A percentile compares a stretch with the other conserved stretches of the same genome.
Conservation (phyloP, 2,797 vertebrate species). For the Choloepus didactylus region DNA sequence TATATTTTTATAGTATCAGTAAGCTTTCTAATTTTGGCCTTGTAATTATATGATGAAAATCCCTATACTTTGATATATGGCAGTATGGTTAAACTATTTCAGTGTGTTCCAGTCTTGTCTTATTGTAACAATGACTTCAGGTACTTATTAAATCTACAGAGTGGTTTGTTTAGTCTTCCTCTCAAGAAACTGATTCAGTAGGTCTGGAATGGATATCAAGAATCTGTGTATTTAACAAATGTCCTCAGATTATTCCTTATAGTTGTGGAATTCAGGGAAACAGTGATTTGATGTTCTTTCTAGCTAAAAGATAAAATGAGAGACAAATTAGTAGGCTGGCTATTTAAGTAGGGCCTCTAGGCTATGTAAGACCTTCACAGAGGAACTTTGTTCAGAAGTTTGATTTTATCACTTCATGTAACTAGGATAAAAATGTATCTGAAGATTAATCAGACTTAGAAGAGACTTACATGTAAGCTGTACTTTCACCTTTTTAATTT, state of each 20-base stretch:
- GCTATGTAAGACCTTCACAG: background rate
- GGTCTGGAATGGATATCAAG: background rate
- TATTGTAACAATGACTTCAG: background rate
- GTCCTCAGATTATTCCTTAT: background rate
- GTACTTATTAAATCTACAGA: background rate
- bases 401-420: background rate
- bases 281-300: slow-evolving; percentile 28
- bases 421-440: background rate
- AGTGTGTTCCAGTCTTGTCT: background rate
- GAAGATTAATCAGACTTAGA: slow-evolving; percentile 5
- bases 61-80: background rate
- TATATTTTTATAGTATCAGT: slow-evolving; percentile 6
- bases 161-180: background rate
- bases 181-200: slow-evolving; percentile 18
- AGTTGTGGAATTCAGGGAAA: background rate
- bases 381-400: background rate
- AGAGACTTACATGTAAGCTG: slow-evolving; percentile 5
- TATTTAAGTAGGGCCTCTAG: background rate
- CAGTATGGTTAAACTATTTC: slow-evolving; percentile 15
- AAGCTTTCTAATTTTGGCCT: background rate
- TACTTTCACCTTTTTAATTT: background rate
- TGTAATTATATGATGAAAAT: background rate
- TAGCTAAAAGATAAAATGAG: slow-evolving; percentile 37
- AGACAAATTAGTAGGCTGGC: background rate
- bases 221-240: slow-evolving; percentile 1